Conservation (phyloP, 2,113 vertebrate genomes). For the Myrmophylax atrothorax region DNA sequence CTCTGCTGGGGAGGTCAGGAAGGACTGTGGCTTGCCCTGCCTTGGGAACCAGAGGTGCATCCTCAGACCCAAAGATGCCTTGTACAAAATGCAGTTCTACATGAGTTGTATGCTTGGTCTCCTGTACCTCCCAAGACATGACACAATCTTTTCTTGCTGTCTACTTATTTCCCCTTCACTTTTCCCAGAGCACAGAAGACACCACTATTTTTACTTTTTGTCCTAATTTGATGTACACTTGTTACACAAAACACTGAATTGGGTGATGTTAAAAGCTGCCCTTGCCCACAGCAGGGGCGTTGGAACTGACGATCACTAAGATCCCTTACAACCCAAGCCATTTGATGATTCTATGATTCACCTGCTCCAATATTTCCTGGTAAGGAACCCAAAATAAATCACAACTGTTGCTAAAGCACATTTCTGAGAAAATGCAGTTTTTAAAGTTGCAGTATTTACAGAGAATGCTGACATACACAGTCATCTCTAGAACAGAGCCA, state of each 20-base stretch:
- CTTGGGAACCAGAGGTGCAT: not conserved
- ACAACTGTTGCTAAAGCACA: not conserved
- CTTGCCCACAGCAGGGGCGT: not conserved
- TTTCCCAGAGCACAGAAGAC: not conserved
- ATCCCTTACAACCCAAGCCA: not conserved
- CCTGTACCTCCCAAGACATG: fast-evolving
- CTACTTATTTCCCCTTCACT: not conserved
- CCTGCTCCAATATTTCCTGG: not conserved
- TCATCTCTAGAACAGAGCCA: not conserved
- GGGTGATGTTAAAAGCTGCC: not conserved
- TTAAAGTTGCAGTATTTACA: not conserved
- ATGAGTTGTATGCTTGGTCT: not conserved
- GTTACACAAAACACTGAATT: not conserved
- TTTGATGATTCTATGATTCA: not conserved
- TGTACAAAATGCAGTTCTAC: not conserved
- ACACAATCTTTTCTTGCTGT: not conserved
- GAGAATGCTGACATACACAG: not conserved
- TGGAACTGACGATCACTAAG: not conserved
- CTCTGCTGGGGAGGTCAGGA: not conserved
- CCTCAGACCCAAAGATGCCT: not conserved
- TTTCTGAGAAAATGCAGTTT: not conserved
- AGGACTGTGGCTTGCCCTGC: not conserved
- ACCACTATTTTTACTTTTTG: not conserved
- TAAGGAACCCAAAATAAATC: not conserved
- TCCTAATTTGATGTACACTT: not conserved